These are phyloP conservation scores for Brachionus asplanchnoidis DNA, from an alignment of 1,140 invertebrate genomes.

Conservation along the genomic window DNA sequence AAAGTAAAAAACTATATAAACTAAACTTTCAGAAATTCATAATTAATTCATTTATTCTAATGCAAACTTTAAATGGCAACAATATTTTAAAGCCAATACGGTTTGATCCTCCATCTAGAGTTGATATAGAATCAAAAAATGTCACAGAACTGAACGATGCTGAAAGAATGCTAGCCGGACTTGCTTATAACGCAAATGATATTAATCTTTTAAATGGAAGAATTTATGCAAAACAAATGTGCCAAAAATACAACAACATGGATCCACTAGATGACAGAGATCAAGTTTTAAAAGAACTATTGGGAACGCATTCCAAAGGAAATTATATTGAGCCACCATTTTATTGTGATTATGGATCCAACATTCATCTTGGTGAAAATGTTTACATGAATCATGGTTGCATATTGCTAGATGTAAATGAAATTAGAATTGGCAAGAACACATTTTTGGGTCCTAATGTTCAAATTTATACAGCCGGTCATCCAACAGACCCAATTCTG, in stretches of 20 bases:
- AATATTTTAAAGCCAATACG: neutral
- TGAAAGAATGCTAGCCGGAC: constrained; percentile 28
- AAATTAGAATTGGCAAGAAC: constrained; percentile 45
- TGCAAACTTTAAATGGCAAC: neutral
- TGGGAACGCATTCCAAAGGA: neutral
- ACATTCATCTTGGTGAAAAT: constrained; percentile 44
- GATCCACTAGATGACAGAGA: neutral
- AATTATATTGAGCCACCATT: constrained; percentile 31
- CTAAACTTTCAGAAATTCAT: neutral
- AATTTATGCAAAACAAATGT: neutral
- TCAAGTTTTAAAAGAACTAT: neutral
- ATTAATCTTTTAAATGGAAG: neutral
- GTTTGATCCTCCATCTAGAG: neutral
- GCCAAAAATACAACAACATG: neutral
- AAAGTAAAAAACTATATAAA: too few species aligned
- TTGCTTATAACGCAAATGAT: neutral
- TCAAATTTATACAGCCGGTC: constrained; percentile 45
- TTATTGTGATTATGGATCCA: constrained; percentile 30
- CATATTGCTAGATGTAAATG: constrained; percentile 44
- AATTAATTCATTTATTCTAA: too few species aligned
- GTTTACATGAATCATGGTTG: constrained; percentile 46
- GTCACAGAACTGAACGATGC: neutral
- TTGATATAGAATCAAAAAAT: neutral
- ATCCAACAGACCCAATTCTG: constrained; percentile 42
- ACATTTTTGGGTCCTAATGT: constrained; percentile 44